Conservation (phyloP, 1,140 invertebrate genomes). For the Sitobion miscanthi region DNA sequence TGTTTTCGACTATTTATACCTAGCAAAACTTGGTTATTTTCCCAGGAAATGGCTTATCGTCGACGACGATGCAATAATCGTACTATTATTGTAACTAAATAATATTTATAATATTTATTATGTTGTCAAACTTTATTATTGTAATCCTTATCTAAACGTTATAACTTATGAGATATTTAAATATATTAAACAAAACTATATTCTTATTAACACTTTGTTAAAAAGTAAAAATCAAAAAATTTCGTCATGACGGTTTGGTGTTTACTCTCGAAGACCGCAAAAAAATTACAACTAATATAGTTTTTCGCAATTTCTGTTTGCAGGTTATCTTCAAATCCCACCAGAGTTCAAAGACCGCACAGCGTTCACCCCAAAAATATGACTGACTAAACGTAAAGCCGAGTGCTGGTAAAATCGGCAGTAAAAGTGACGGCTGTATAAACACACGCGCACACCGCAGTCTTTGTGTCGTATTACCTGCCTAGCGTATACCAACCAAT, state of each 20-base stretch:
- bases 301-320: neutral
- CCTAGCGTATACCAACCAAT: neutral
- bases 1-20: too few relatives aligned
- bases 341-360: neutral
- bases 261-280: neutral
- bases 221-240: neutral
- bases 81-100: too few relatives aligned
- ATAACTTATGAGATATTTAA: too few relatives aligned
- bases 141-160: too few relatives aligned
- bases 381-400: neutral
- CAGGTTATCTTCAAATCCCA: neutral
- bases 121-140: too few relatives aligned
- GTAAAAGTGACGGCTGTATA: conserved; percentile 25
- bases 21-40: too few relatives aligned
- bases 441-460: neutral
- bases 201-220: too few relatives aligned
- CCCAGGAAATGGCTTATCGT: too few relatives aligned
- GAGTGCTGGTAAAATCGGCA: neutral
- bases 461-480: neutral
- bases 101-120: too few relatives aligned
- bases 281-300: neutral
- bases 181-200: too few relatives aligned
- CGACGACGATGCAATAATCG: too few relatives aligned
- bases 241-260: neutral
- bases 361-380: neutral